Base-by-base conservation (phyloP, 1,140 invertebrate species). In the Himalopsyche phryganea region DNA sequence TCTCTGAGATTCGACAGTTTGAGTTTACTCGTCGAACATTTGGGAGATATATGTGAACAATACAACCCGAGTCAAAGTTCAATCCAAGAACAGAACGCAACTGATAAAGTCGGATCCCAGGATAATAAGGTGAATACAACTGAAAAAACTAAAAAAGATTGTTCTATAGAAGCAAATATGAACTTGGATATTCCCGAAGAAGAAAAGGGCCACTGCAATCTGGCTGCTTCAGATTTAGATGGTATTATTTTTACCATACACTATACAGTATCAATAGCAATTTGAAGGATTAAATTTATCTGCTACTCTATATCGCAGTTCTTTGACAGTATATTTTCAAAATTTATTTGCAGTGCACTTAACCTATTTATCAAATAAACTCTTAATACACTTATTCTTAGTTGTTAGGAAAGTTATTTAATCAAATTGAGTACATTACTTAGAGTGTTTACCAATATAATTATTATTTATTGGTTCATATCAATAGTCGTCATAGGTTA, bases 1-100 rank as follows among this genome's bases (percentile, higher is more conserved):
- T 73, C 74, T 3, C 67, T 73, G 50, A 71, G 76, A 65, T 80
- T 73, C 48, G 72, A 81, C 32, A 77, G 51, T 18, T 35, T 53
- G 7, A 17, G 42, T 44, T 53, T 32, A 18, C 41, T 53, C n/a
- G 50, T 41, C 64, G 76, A 78, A 44, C 82, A 84, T 66, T 69
- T 84, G 51, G 77, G 60, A 10, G 76, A 73, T 50, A 44, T 32
- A 15, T 53, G 50, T 32, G 50, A 33, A 41, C 49, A 17, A 10
- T 35, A 15, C 2, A 23, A 14, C 10, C n/a, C 32, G 47, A 7
- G 33, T 13, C 13, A 15, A 19, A 5, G 18, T 40, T 36, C 46
- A 18, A 41, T 38, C 28, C 0, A 45, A 28, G 23, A 28, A 28
- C 23, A 5, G 23, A 28, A 28, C 3, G 9, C 23, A 28, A 35